Base-by-base conservation (phyloP, 2,888 invertebrate species). In the Vannuccia rotundouncinata region DNA sequence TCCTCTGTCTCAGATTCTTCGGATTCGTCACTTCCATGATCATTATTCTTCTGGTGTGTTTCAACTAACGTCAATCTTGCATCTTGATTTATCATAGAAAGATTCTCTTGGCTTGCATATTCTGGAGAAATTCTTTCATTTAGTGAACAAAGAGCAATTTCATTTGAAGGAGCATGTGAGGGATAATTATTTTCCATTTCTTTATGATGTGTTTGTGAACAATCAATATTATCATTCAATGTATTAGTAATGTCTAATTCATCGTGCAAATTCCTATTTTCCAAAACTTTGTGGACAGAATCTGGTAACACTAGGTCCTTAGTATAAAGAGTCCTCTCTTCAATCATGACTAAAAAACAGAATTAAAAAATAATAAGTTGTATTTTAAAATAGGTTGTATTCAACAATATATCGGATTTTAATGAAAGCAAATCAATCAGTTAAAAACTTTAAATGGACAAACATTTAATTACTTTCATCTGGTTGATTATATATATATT, bases 291-390 rank as follows among this genome's bases (percentile, higher is more conserved):
- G 5, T 5, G 45, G 45, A 45, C 45, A 13, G 45, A 17, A 22
- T 81, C 17, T 29, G 17, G n/a, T 66, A n/a, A 66, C 22, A 13
- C 31, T 25, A 30, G 78, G n/a, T 75, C 25, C 25, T 29, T 22
- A 13, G 22, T 80, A 59, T 66, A 76, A 77, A 79, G 81, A 82
- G 79, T 79, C 78, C 59, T 83, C 80, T 66, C 66, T 22, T 66
- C 66, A 66, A 66, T 66, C 66, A 66, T 66, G 66, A 13, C 66
- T 66, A 66, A 66, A 66, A 66, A 13, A n/a, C n/a, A n/a, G n/a
- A n/a, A n/a, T n/a, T n/a, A n/a, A n/a, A n/a, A n/a, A n/a, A n/a
- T n/a, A n/a, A n/a, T n/a, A n/a, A n/a, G n/a, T n/a, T n/a, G n/a
- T n/a, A n/a, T n/a, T n/a, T n/a, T n/a, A n/a, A n/a, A n/a, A n/a